Evolutionary conservation across 1,140 invertebrate species (phyloP).

Genomic region (Ceratina japonica): DNA sequence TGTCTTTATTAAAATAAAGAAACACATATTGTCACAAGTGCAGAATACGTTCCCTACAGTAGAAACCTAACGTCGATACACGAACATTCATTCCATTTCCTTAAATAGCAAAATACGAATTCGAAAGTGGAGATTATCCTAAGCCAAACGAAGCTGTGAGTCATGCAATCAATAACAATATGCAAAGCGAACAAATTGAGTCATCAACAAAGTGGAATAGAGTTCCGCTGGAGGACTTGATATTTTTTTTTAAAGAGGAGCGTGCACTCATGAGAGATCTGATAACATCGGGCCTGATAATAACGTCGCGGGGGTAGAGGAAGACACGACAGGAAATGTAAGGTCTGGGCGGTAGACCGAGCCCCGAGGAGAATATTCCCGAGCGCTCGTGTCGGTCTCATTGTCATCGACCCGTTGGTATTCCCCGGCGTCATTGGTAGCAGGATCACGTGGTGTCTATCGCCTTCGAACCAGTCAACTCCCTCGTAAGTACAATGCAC

Average conservation of each 20-base stretch:
- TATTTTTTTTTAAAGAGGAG: neutral
- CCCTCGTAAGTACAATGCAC: conserved; percentile 46
- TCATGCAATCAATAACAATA: no score
- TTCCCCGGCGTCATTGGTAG: conserved; percentile 58
- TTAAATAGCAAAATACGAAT: no score
- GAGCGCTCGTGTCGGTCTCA: conserved; percentile 53
- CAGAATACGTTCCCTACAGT: no score
- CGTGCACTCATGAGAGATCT: neutral
- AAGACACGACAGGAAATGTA: neutral
- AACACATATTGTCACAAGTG: no score
- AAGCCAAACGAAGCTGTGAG: no score
- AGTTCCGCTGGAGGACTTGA: no score
- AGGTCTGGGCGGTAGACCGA: neutral
- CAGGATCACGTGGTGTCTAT: conserved; percentile 62
- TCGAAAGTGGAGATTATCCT: no score
- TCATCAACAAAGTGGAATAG: neutral
- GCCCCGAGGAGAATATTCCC: conserved; percentile 48
- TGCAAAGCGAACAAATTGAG: no score
- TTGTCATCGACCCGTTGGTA: conserved; percentile 63
- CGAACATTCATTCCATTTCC: neutral
- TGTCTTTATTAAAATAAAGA: no score
- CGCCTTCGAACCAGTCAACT: conserved; percentile 54
- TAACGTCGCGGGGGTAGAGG: no score
- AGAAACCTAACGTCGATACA: conserved; percentile 24
- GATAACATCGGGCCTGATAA: neutral